Base-by-base conservation (phyloP, 2,797 vertebrate species). In the Enteromius treurensis region DNA sequence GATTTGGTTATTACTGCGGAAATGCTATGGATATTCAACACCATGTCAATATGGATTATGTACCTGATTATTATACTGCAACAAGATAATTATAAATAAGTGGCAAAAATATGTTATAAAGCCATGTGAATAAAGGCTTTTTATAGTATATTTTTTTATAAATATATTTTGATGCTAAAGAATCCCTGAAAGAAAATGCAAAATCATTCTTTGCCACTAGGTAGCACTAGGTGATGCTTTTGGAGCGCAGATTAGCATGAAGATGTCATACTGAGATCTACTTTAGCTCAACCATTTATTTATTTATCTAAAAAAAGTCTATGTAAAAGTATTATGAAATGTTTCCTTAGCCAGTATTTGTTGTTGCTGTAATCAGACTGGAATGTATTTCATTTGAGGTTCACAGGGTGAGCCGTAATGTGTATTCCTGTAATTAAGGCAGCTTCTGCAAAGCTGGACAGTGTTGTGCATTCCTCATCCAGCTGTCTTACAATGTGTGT, bases 341-440 rank as follows among this genome's bases (percentile, higher is more conserved):
- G 77, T 90, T 91, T 89, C 86, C 90, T 67, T 89, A 88, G 83
- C 90, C 88, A 91, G 90, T 92, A 92, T 89, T 45, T 45, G 62
- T 68, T 82, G 80, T 40, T 64, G 4, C 65, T 82, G 47, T 92
- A 92, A 93, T 95, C 91, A 91, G 84, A 92, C 90, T 90, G 92
- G 93, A 94, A 95, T 94, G 90, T 85, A 85, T 91, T 90, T 93
- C 93, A 94, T 94, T 92, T 92, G 79, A 45, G 86, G 88, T 89
- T 93, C 91, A 92, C 74, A 86, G 84, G 89, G 92, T n/a, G 91
- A 92, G 89, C 84, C 80, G 89, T 89, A 91, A 92, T 92, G 90
- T 90, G 89, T 88, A 85, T 91, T 90, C 88, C 85, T 89, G 89
- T 92, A 91, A 92, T 92, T 91, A 92, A 87, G 79, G 88, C 84